These are phyloP conservation scores for Xenotilapia longispinis DNA, from an alignment of 2,113 vertebrate genomes.

Conservation along the genomic window DNA sequence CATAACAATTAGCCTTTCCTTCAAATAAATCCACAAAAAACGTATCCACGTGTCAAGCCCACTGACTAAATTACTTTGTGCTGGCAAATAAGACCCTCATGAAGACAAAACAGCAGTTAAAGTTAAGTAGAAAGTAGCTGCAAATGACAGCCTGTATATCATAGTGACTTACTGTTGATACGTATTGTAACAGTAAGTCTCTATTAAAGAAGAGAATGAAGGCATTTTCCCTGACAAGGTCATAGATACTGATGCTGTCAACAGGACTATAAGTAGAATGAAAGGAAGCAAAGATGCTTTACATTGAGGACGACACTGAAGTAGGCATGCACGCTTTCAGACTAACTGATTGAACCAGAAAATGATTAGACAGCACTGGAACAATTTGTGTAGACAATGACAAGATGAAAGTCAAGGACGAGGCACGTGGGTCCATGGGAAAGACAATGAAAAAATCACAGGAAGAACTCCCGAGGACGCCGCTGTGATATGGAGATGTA, in stretches of 20 bases:
- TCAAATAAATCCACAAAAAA: conserved; percentile 31
- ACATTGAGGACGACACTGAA: background rate
- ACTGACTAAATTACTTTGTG: background rate
- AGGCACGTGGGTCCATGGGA: background rate
- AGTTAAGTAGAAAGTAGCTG: background rate
- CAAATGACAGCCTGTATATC: background rate
- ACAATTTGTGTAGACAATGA: background rate
- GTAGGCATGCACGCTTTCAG: background rate
- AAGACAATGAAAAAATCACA: background rate
- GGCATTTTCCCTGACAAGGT: conserved; percentile 26
- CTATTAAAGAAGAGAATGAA: background rate
- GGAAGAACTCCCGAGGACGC: background rate
- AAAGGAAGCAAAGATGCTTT: background rate
- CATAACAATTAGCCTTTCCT: conserved; percentile 54
- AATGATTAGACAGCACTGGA: background rate
- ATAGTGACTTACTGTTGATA: background rate
- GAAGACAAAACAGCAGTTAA: background rate
- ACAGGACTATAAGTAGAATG: background rate
- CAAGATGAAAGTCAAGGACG: conserved; percentile 11
- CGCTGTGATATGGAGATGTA: background rate
- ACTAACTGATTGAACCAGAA: background rate
- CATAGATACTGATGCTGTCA: background rate
- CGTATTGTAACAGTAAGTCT: background rate
- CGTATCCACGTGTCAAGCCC: background rate
- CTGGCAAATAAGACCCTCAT: background rate